Evolutionary conservation across 2,888 invertebrate genomes (phyloP), one percentile per base, ranked within the genome.

Genomic region (Agriopis marginaria): DNA sequence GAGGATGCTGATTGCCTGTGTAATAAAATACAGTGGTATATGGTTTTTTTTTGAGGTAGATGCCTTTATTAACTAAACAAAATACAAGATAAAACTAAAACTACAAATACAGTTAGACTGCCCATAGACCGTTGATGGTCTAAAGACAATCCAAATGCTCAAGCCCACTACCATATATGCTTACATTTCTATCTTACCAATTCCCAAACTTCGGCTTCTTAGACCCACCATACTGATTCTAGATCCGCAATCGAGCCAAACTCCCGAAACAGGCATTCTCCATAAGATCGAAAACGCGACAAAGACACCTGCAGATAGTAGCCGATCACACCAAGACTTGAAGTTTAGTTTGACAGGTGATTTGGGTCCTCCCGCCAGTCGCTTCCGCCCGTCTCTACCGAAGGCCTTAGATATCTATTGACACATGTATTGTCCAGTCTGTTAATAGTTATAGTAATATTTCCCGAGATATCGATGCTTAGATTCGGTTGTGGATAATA

Each of bases 301-400:
- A 92, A 91, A 89, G 92, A 91, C 79, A 91, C 89, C 90, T 88
- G 85, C 80, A 86, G 91, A 91, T 91, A 86, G 79, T 71, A 75
- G 67, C 79, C 83, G 89, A 91, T 91, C 89, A 87, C 83, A 80
- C 81, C 79, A 88, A 87, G 87, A 85, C 88, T 87, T 77, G 79
- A 76, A 84, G 85, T 81, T 77, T 73, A 83, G 79, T 90, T 90
- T 91, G 94, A 93, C 93, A 93, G 86, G 83, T 94, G 94, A 93
- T 93, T 92, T 91, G 92, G 94, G 94, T 94, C 87, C 85, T 71
- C 75, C 76, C 78, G 86, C 86, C 89, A 85, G 85, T 85, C 88
- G 86, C 82, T 89, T 92, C 91, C 91, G 89, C 68, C 42, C 45
- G 79, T 74, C 80, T 80, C 60, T 51, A 45, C 62, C 68, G 47